Base-by-base conservation (phyloP, 2,113 vertebrate genomes). In the Leucosticte australis region DNA sequence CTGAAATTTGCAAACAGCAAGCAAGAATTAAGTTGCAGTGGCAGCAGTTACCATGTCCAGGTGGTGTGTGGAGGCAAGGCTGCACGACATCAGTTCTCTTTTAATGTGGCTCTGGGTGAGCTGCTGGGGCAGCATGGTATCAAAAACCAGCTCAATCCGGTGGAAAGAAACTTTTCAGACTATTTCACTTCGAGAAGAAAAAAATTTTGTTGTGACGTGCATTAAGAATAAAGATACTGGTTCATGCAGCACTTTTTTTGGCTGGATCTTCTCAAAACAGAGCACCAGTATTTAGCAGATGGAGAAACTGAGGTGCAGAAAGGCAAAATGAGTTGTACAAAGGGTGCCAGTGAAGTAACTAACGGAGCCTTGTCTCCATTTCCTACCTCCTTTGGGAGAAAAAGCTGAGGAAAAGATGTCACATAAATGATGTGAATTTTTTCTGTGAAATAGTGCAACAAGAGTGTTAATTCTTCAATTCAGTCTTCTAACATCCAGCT, bases 1-100 rank as follows among this genome's bases (percentile, higher is more conserved):
- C 95, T 96, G 95, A 97, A 97, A 97, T 91, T 95, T 95, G 96
- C 92, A 67, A 50, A 65, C 44, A 18, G 65, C 87, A 87, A 89
- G 94, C 92, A 87, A 86, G 86, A 97, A 87, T 71, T 41, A 95
- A 97, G 68, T 46, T 93, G 94, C 96, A 94, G 83, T 33, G 76
- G 81, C 90, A 96, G 93, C 95, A 95, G 68, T 96, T 92, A 57
- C 57, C 78, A 11, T 33, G 71, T 90, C 79, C 93, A 95, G 89
- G 92, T 96, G 82, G 71, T 62, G 59, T 81, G 52, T 82, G 75
- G 67, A 91, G 47, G 70, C 92, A 87, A 88, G 69, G 69, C 87
- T 90, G 75, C 33, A 11, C 92, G 85, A 91, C 76, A 37, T 87
- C 37, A 73, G 67, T 93, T 92, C 85, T 95, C 78, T 67, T 92